phyloP scores from a whole-genome alignment of 2,113 vertebrate genomes.

The Mustelus asterias region DNA sequence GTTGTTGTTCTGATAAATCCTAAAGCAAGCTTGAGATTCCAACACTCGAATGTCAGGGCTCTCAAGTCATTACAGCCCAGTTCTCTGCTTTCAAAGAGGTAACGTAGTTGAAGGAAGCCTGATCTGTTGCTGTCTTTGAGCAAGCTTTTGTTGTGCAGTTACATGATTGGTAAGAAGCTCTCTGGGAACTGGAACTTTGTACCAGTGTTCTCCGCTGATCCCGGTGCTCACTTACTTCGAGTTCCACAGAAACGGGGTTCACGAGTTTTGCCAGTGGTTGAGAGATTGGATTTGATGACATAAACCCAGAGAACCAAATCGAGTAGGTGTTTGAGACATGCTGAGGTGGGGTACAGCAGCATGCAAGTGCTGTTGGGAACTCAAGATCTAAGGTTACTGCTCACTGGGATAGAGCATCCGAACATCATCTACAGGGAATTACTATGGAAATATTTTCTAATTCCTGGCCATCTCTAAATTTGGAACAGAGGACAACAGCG shows the following conservation, averaged over 20 bases:
- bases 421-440: neutral
- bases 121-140: neutral
- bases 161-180: neutral
- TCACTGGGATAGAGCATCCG: neutral
- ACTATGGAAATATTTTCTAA: neutral
- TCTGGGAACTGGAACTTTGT: neutral
- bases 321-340: neutral
- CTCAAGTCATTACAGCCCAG: neutral
- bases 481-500: neutral
- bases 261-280: no score
- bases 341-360: neutral
- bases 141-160: neutral
- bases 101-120: neutral
- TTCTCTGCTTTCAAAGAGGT: neutral
- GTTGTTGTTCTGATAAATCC: neutral
- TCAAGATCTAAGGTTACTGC: neutral
- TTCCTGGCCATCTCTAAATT: neutral
- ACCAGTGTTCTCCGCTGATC: neutral
- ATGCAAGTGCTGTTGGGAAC: neutral
- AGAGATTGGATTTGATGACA: neutral
- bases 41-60: neutral
- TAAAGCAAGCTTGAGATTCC: neutral
- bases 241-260: neutral
- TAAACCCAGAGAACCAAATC: neutral
- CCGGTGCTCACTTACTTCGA: neutral